Percentiles rank a stretch among this genome's conserved stretches.
These are phyloP conservation scores for Stichodactyla mertensii DNA, from an alignment of 64 coral and sea anemone species.

Conservation along the genomic window DNA sequence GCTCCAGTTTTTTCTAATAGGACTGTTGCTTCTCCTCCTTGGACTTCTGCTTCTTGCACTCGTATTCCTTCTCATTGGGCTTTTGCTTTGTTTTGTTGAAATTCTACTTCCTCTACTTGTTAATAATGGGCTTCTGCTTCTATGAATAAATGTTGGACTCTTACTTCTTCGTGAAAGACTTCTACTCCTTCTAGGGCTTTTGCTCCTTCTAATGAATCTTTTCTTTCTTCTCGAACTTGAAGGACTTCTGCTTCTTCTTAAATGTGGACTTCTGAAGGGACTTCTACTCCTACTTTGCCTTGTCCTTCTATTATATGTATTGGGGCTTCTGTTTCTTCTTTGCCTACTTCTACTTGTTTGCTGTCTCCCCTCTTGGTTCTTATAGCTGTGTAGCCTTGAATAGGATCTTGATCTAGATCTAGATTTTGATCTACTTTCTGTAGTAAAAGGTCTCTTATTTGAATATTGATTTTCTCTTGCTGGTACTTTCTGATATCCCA, in stretches of 20 bases:
- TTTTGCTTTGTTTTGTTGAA: not conserved
- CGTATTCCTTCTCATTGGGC: not conserved
- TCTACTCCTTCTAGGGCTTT: not conserved
- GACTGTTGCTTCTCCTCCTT: not conserved
- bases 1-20: not conserved
- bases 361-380: not conserved
- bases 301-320: not conserved
- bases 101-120: not conserved
- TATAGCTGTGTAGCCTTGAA: not conserved
- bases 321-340: not conserved
- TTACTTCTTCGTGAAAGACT: not conserved
- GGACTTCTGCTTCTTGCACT: slow-evolving; percentile 12
- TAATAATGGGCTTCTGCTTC: not conserved
- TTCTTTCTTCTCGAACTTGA: not conserved
- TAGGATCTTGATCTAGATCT: not conserved
- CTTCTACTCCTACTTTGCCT: slow-evolving; percentile 10
- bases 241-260: not conserved
- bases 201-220: not conserved
- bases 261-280: not conserved
- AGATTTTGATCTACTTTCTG: not conserved
- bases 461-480: not conserved
- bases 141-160: not conserved
- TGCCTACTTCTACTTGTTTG: not conserved
- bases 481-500: not conserved
- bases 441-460: not conserved